These are phyloP conservation scores for Manduca sexta DNA, from an alignment of 1,140 invertebrate genomes.

Conservation along the genomic window DNA sequence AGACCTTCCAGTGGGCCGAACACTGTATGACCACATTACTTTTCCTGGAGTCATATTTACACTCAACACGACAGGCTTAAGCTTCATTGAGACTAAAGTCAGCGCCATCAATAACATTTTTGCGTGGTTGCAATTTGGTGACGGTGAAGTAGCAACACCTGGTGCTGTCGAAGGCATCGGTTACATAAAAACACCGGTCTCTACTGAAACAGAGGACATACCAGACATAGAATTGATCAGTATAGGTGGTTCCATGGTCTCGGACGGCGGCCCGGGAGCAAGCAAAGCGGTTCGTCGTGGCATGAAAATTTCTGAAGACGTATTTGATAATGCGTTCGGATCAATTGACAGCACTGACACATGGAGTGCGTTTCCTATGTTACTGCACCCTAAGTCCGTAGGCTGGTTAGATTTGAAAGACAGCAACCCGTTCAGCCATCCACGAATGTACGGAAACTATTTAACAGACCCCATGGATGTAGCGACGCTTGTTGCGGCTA, in stretches of 20 bases:
- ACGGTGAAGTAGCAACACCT: conserved; percentile 64
- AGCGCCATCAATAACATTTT: conserved; percentile 21
- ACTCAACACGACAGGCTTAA: conserved; percentile 68
- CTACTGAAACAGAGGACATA: conserved; percentile 71
- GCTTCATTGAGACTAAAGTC: conserved; percentile 38
- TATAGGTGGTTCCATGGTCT: conserved; percentile 71
- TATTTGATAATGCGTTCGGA: conserved; percentile 75
- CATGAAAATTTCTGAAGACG: conserved; percentile 73
- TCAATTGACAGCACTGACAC: conserved; percentile 50
- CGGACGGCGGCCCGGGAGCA: conserved; percentile 72
- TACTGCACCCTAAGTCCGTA: conserved; percentile 76
- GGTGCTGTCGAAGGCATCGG: conserved; percentile 79
- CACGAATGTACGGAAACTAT: conserved; percentile 79
- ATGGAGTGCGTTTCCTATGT: conserved; percentile 72
- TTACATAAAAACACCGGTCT: conserved; percentile 76
- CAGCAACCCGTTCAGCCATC: conserved; percentile 77
- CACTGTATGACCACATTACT: conserved; percentile 75
- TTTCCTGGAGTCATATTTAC: conserved; percentile 78
- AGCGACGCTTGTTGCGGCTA: conserved; percentile 65
- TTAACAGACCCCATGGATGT: conserved; percentile 72
- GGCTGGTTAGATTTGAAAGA: conserved; percentile 75
- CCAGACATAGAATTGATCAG: conserved; percentile 80
- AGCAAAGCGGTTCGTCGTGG: conserved; percentile 75
- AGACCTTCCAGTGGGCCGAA: conserved; percentile 76
- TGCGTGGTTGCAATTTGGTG: conserved; percentile 65